Evolutionary conservation across 2,113 vertebrate genomes (phyloP), one percentile per base, ranked within the genome.

Genomic region (Ctenomys sociabilis): DNA sequence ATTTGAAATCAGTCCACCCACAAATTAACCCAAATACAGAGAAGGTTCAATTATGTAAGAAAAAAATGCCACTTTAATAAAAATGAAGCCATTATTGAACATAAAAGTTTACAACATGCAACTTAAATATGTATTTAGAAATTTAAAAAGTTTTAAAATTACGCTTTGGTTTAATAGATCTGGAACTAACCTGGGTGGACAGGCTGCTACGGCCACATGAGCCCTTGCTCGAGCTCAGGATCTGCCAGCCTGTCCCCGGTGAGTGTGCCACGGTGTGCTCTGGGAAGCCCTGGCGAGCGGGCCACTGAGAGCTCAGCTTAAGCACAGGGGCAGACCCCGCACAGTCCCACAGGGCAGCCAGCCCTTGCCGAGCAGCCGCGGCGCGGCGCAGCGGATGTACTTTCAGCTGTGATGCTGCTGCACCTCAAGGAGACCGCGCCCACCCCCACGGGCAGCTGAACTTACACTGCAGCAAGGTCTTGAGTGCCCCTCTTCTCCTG

Each of bases 11-110:
- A 87, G n/a, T 9, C 17, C 40, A 85, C 35, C 66, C 87, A 87
- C 30, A 95, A 93, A 85, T 82, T 91, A 94, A 75, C 57, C 57
- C 93, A 94, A 92, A 89, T 54, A 1, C 19, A 73, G 73, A 43
- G 35, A 90, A 93, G 73, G 54, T 19, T 40, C 75, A 28, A 90
- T 49, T 95, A 93, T 3, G n/a, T 70, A 24, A 83, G 45, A 84
- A 91, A 86, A 86, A 94, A 91, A 30, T 57, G 70, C 0, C 5
- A 43, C 90, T 17, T 37, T 93, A 64, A 70, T 54, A 95, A 93
- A 96, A 96, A 84, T 43, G 24, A 94, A 54, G 77, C 91, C 35
- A 59, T 54, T 59, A 77, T 28, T 66, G 8, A 75, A 82, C 66
- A 57, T 52, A 54, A 84, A 93, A 72, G 22, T 89, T 93, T 77